A percentile compares a stretch with the other conserved stretches of the same genome.
phyloP scores from a whole-genome alignment of 2,113 vertebrate genomes.

The Sylvietta virens region DNA sequence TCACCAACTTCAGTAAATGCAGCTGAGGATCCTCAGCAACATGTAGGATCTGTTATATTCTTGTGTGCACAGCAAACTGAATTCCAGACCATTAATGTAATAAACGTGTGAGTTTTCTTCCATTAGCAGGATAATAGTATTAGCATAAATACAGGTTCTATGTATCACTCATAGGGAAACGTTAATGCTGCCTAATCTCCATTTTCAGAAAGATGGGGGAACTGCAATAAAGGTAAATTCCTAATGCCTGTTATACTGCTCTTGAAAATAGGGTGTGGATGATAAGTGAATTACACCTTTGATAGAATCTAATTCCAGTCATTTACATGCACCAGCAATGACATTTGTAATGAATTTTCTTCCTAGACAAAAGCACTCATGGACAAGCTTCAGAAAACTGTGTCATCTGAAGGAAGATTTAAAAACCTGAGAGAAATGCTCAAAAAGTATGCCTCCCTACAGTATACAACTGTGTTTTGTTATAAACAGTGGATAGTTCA shows the following conservation, averaged over 20 bases:
- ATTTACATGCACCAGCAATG: neutral
- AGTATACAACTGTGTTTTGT: neutral
- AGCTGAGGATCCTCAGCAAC: neutral
- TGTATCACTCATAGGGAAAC: neutral
- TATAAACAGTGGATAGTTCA: neutral
- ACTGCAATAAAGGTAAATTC: neutral
- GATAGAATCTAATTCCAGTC: neutral
- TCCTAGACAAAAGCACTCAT: conserved; percentile 92
- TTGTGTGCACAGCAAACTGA: neutral
- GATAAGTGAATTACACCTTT: neutral
- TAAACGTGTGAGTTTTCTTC: neutral
- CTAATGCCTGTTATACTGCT: neutral
- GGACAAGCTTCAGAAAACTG: conserved; percentile 98
- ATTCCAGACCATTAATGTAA: neutral
- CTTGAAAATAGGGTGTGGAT: neutral
- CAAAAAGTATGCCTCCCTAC: conserved; percentile 86
- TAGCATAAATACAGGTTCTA: neutral
- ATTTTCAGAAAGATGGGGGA: neutral
- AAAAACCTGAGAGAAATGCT: conserved; percentile 98
- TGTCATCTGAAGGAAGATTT: conserved; percentile 97
- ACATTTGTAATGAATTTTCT: conserved; percentile 26
- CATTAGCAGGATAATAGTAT: neutral
- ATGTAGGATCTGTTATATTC: neutral
- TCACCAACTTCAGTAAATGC: neutral
- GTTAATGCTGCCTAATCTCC: neutral